Conservation (phyloP, 2,888 invertebrate genomes). For the Ramazzottius varieornatus region DNA sequence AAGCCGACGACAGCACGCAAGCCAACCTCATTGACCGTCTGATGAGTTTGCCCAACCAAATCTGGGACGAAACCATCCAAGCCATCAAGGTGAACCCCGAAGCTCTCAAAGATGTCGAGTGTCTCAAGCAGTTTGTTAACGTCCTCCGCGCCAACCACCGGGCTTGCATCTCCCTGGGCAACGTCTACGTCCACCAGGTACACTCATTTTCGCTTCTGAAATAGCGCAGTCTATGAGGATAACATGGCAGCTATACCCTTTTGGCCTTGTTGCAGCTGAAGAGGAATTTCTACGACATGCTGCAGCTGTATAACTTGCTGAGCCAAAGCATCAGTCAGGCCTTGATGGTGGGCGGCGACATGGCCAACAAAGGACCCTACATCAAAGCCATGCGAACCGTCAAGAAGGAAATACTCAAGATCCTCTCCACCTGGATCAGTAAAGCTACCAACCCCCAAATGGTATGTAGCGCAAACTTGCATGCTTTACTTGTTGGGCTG, state of each 20-base stretch:
- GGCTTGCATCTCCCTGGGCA: constrained; percentile 91
- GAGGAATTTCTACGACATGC: constrained; percentile 89
- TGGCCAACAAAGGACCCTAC: constrained; percentile 84
- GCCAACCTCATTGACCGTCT: constrained; percentile 85
- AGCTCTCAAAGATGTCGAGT: constrained; percentile 74
- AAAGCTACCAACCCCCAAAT: constrained; percentile 58
- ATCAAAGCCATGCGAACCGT: constrained; percentile 95
- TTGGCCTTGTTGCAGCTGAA: constrained; percentile 39
- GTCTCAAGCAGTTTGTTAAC: constrained; percentile 83
- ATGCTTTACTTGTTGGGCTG: neutral
- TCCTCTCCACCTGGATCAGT: constrained; percentile 87
- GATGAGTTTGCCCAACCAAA: constrained; percentile 88
- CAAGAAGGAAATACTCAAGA: constrained; percentile 85
- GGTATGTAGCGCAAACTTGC: constrained; percentile 30
- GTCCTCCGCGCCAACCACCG: constrained; percentile 95
- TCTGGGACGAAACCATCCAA: constrained; percentile 93
- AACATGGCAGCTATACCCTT: constrained; percentile 4
- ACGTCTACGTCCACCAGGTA: constrained; percentile 61
- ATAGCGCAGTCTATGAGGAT: neutral
- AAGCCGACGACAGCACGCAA: constrained; percentile 63
- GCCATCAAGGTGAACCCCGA: constrained; percentile 52
- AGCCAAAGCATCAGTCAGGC: constrained; percentile 69
- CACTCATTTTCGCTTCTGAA: constrained; percentile 8
- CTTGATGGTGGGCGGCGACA: constrained; percentile 73
- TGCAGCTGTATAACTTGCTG: constrained; percentile 95